These are phyloP conservation scores for Scaptodrosophila lebanonensis DNA, from an alignment of 1,140 invertebrate species.

Conservation along the genomic window DNA sequence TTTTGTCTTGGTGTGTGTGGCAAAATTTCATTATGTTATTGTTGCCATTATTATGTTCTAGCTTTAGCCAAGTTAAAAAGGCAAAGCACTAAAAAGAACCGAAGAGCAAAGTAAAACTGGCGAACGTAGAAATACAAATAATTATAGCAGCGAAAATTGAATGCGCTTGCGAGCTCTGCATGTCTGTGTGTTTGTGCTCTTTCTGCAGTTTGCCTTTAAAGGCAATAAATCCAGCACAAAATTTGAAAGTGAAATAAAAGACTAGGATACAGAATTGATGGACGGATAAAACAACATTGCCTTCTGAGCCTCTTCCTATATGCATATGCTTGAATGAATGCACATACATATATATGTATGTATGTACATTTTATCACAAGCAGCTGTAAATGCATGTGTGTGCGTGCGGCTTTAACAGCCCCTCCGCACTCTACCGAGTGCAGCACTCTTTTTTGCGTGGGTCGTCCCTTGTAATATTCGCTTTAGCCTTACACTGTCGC, in stretches of 20 bases:
- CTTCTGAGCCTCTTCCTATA: slow-evolving; percentile 30
- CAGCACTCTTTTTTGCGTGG: too few species aligned
- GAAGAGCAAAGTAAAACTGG: slow-evolving; percentile 37
- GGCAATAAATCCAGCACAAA: slow-evolving; percentile 36
- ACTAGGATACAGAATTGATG: slow-evolving; percentile 7
- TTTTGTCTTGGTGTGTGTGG: slow-evolving; percentile 36
- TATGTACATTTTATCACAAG: too few species aligned
- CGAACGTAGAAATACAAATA: slow-evolving; percentile 30
- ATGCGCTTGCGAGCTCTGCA: neutral
- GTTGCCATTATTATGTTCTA: slow-evolving; percentile 59
- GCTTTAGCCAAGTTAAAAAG: slow-evolving; percentile 64
- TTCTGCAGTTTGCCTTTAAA: slow-evolving; percentile 60
- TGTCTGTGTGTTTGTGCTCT: slow-evolving; percentile 22
- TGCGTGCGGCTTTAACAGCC: too few species aligned
- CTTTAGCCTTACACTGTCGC: too few species aligned
- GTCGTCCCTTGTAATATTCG: too few species aligned
- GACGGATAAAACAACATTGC: too few species aligned
- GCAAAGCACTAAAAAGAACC: slow-evolving; percentile 31
- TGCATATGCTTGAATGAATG: slow-evolving; percentile 1
- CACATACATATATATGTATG: neutral
- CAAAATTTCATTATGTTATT: slow-evolving; percentile 57
- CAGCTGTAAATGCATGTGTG: too few species aligned
- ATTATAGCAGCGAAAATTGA: slow-evolving; percentile 7
- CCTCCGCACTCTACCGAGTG: too few species aligned
- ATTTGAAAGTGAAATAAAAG: slow-evolving; percentile 57